phyloP scores from a whole-genome alignment of 2,888 invertebrate genomes.

The Synergus gifuensis region DNA sequence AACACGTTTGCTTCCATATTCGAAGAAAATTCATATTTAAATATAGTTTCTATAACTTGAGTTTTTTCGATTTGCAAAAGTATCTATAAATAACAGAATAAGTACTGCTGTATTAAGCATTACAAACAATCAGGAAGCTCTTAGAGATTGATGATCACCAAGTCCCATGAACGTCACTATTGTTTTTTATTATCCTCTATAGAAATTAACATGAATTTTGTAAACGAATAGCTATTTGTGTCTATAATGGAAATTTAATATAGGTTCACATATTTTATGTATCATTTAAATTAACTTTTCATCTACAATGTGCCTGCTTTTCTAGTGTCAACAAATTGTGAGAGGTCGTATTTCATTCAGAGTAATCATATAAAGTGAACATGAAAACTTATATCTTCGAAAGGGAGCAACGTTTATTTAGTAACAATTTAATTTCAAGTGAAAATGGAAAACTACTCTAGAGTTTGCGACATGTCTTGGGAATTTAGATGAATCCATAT shows the following conservation, averaged over 20 bases:
- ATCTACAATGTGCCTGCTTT: neutral
- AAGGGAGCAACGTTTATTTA: conserved; percentile 8
- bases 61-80: neutral
- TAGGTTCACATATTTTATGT: neutral
- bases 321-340: neutral
- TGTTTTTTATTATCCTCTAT: neutral
- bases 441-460: neutral
- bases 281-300: neutral
- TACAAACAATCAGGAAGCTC: neutral
- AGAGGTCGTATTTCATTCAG: neutral
- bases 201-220: conserved; percentile 1
- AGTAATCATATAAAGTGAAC: conserved; percentile 13
- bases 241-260: neutral
- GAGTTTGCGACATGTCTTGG: neutral
- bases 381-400: neutral
- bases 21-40: neutral
- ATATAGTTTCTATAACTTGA: neutral
- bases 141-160: neutral
- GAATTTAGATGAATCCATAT: neutral
- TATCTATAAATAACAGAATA: neutral
- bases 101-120: neutral
- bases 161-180: neutral
- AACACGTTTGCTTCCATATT: neutral
- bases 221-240: neutral
- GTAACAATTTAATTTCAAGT: conserved; percentile 7